Conservation (phyloP, 2,797 vertebrate genomes). For the Brotula barbata region DNA sequence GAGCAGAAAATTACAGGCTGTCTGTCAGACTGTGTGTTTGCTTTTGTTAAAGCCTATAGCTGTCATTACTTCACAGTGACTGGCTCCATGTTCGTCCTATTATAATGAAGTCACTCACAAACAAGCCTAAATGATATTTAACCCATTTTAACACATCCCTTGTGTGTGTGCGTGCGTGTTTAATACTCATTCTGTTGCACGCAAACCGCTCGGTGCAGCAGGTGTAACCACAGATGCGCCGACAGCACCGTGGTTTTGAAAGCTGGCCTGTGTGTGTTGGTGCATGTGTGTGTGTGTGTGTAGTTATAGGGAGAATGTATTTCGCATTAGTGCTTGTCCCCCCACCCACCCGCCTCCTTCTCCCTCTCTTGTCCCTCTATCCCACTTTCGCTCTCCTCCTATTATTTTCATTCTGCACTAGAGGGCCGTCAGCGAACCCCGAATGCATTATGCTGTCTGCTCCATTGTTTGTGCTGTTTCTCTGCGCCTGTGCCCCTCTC, state of each 20-base stretch:
- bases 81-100: conserved; percentile 3
- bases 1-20: conserved; percentile 18
- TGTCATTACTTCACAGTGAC: conserved; percentile 63
- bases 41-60: conserved; percentile 6
- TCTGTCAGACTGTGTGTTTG: conserved; percentile 3
- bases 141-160: conserved; percentile 12
- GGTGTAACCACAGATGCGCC: conserved; percentile 53
- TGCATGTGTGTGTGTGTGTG: conserved; percentile 25
- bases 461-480: conserved; percentile 77
- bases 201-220: conserved; percentile 34
- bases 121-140: conserved; percentile 20
- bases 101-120: conserved; percentile 3
- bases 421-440: conserved; percentile 75
- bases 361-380: conserved; percentile 45
- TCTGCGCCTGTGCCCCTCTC: conserved; percentile 67
- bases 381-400: conserved; percentile 62
- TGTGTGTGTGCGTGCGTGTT: neutral
- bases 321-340: conserved; percentile 69
- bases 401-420: conserved; percentile 76
- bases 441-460: conserved; percentile 74
- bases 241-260: conserved; percentile 73
- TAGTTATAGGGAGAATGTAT: conserved; percentile 57
- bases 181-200: conserved; percentile 10
- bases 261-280: conserved; percentile 21
- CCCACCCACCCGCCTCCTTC: conserved; percentile 56